Base-by-base conservation (phyloP, 2,888 invertebrate genomes). In the Ptychoptera albimana region DNA sequence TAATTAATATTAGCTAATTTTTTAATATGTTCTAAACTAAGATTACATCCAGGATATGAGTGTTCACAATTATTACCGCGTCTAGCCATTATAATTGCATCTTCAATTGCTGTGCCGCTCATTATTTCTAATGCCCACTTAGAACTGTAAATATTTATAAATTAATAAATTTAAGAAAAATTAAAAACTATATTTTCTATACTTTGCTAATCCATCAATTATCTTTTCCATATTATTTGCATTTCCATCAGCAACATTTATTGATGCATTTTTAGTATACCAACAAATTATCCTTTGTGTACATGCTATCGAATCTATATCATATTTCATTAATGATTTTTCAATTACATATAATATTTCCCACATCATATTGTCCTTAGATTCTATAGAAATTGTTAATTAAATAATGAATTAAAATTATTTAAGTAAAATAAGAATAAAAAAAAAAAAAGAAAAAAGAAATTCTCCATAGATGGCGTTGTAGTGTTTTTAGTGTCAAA, bases 241-340 rank as follows among this genome's bases (percentile, higher is more conserved):
- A 23, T 56, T 51, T 2, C 70, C 67, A 10, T 42, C 53, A 1
- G 53, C 52, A 2, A 69, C 60, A 48, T 63, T 64, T 1, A 52
- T 55, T 1, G 64, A 57, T 10, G 69, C 64, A 1, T 57, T 61
- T 44, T 68, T 64, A 11, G 72, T 62, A 44, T 66, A 61, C 50
- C 64, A 63, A 50, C 79, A 79, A 30, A 76, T 65, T 5, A 70
- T 66, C 44, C 73, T 66, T 57, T 79, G 78, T 50, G 73, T 65
- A 52, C 79, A 79, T 1, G 71, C 68, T 0, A 73, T 70, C 2
- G 76, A 63, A 54, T 79, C 75, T 14, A 79, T 69, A 39, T 77
- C 68, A 48, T 75, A 68, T 46, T 70, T 69, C 0, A 67, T 63
- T 39, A 79, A 55, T 10, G 69, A 63, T 37, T 70, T 65, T 49